A percentile compares a stretch with the other conserved stretches of the same genome.
These are phyloP conservation scores for Percina caprodes DNA, from an alignment of 2,113 vertebrate genomes.

Conservation along the genomic window DNA sequence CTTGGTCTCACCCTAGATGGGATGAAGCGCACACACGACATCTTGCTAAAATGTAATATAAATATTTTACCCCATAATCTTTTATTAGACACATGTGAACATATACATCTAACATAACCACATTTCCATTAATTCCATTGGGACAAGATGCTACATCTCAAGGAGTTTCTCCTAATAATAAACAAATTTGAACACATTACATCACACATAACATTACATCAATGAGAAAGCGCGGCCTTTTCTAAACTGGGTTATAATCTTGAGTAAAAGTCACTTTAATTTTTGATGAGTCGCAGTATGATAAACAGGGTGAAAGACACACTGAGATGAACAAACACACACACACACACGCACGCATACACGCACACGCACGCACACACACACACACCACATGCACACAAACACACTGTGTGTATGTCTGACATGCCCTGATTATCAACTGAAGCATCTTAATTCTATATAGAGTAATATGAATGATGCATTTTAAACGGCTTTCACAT, in stretches of 20 bases:
- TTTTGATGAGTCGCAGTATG: slow-evolving; percentile 45
- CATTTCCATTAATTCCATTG: neutral
- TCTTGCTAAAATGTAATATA: neutral
- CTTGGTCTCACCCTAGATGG: slow-evolving; percentile 94
- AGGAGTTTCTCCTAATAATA: too few relatives aligned
- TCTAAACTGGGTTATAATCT: slow-evolving; percentile 54
- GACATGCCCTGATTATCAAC: slow-evolving; percentile 41
- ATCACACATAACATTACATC: neutral
- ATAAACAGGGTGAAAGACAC: slow-evolving; percentile 49
- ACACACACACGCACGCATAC: neutral
- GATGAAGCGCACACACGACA: neutral
- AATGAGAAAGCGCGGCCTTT: slow-evolving; percentile 5
- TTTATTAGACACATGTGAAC: neutral
- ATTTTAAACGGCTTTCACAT: slow-evolving; percentile 50
- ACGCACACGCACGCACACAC: neutral
- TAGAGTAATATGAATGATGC: slow-evolving; percentile 38
- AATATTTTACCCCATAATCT: neutral
- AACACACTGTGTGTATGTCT: neutral
- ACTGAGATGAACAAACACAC: slow-evolving; percentile 20
- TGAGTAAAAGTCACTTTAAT: slow-evolving; percentile 52
- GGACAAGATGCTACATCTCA: too few relatives aligned
- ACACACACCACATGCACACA: neutral
- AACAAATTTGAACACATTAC: neutral
- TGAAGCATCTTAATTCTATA: slow-evolving; percentile 28
- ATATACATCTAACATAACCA: neutral